Conservation (phyloP, 2,797 vertebrate species). For the Notolabrus celidotus region DNA sequence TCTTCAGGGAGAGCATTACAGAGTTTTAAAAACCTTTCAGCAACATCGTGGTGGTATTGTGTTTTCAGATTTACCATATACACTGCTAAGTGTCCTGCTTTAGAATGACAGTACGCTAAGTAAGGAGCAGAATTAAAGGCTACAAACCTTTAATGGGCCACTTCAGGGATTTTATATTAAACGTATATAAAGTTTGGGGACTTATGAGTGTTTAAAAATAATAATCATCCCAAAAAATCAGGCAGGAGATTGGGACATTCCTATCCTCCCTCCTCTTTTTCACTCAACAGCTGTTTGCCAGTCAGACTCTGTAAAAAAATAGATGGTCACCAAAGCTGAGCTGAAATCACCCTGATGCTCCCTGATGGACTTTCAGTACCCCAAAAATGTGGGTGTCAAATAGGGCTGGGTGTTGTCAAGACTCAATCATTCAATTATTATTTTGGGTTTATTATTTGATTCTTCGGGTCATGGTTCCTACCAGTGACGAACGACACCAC, state of each 20-base stretch:
- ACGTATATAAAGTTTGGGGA: not conserved
- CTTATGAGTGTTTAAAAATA: conserved; percentile 1
- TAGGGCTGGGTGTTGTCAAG: no score
- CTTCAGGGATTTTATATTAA: not conserved
- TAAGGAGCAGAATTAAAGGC: not conserved
- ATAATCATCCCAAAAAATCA: not conserved
- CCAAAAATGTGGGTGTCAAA: no score
- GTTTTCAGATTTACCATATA: not conserved
- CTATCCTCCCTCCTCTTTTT: not conserved
- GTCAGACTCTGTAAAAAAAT: not conserved
- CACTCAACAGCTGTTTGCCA: not conserved
- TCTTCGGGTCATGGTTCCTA: no score
- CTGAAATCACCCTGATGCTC: not conserved
- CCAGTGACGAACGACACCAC: no score
- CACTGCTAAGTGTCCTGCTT: not conserved
- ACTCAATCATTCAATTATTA: no score
- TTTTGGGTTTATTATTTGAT: no score
- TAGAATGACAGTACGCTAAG: not conserved
- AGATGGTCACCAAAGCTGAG: not conserved
- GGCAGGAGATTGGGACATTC: not conserved
- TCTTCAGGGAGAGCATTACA: not conserved
- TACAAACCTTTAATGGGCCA: not conserved
- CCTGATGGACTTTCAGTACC: no score
- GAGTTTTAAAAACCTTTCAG: not conserved
- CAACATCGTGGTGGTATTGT: not conserved